Evolutionary conservation across 2,797 vertebrate genomes (phyloP), one percentile per base, ranked within the genome.

Genomic region (Danio choprae): DNA sequence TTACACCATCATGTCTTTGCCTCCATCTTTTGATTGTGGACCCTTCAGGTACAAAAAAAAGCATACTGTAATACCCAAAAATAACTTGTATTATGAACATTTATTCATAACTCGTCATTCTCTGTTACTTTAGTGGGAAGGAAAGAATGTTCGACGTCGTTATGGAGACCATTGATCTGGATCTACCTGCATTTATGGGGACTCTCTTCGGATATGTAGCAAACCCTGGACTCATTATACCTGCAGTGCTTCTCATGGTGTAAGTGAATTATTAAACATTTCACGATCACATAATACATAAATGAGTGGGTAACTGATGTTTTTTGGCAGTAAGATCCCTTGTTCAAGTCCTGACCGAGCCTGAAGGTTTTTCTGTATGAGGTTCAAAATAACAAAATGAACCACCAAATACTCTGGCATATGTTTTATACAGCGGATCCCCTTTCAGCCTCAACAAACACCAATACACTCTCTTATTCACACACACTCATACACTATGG

Each of bases 11-110:
- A 98, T 99, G 97, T 95, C 96, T 6, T 90, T 99, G 78, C 96
- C 97, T 0, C 98, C 98, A 1, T 99, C 98, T 5, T 99, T 98
- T 64, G 98, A 99, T 90, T 99, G 98, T 0, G 98, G 98, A 63
- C 98, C 97, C 0, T 99, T 99, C 94, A 99, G 97, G 97, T 99
- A 91, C 59, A 4, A 8, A 62, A 16, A n/a, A 64, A 29, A 29
- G 29, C 90, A 68, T 36, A n/a, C 1, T 63, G 29, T 16, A 67
- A 67, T 67, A 48, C 12, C 43, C 10, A 63, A 46, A 41, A 73
- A 46, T 13, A 89, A 64, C 15, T 22, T 36, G 7, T 50, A 60
- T 48, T 63, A 58, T 74, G 90, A 68, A 38, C 29, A 67, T 44
- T 18, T 67, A 48, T 64, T 81, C 29, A 60, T 48, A 29, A 15